A percentile compares a stretch with the other conserved stretches of the same genome.
These are phyloP conservation scores for Ptychochromis oligacanthus DNA, from an alignment of 2,113 vertebrate species.

Conservation along the genomic window DNA sequence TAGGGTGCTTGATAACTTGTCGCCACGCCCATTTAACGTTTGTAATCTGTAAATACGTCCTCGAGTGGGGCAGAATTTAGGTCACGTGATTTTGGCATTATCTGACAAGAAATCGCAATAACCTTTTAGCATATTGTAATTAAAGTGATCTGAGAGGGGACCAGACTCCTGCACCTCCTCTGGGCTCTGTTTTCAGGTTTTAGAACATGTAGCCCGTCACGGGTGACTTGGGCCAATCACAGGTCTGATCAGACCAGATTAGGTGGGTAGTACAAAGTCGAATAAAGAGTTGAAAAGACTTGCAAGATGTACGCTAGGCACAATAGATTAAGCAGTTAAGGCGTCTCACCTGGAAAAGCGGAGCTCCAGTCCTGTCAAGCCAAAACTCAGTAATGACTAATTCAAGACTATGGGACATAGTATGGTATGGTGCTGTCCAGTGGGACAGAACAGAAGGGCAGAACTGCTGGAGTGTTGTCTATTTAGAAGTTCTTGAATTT, in stretches of 20 bases:
- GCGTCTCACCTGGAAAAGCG: not conserved
- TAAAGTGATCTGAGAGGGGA: not conserved
- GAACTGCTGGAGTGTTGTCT: not conserved
- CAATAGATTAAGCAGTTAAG: not conserved
- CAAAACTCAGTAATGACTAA: not conserved
- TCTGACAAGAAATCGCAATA: not conserved
- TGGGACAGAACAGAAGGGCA: not conserved
- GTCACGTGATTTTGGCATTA: not conserved
- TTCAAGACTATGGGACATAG: not conserved
- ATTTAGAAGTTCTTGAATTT: not conserved
- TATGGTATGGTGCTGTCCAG: not conserved
- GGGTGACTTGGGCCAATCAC: not conserved
- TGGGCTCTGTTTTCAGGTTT: not conserved
- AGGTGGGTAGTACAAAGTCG: not conserved
- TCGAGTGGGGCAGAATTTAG: not conserved
- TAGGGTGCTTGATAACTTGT: not conserved
- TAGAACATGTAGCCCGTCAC: not conserved
- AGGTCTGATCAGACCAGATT: not conserved
- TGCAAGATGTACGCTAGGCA: fast-evolving
- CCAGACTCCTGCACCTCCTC: not conserved
- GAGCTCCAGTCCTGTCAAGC: not conserved
- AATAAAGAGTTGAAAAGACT: not conserved
- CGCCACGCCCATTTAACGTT: constrained; percentile 2
- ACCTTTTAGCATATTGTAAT: not conserved
- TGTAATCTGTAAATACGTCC: not conserved